Evolutionary conservation across 2,888 invertebrate genomes (phyloP), one percentile per base, ranked within the genome.

Genomic region (Elegia similella): DNA sequence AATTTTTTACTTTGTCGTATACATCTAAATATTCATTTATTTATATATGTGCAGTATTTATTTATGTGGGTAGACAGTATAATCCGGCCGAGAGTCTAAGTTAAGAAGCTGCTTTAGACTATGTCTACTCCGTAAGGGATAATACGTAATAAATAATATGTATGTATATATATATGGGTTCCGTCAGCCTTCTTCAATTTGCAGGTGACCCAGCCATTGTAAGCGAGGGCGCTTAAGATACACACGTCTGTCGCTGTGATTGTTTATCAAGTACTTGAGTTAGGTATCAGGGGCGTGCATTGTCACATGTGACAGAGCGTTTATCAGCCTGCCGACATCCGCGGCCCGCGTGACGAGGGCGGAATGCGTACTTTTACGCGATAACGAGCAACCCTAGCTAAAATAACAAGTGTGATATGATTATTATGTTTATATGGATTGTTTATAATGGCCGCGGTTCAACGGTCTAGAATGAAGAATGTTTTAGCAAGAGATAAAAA

Each of bases 301-400:
- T 79, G 76, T 77, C 69, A 64, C 65, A 68, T 61, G 69, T 76
- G 78, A 75, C 78, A 78, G 65, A 59, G 63, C 65, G 58, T 70
- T 77, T 79, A 82, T 82, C 82, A 74, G 72, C 60, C 54, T 60
- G 66, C 69, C n/a, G 75, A 71, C 82, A 82, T 73, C 71, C 82
- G 70, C 65, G 70, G 59, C 62, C 69, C 69, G 73, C 80, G 78
- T 84, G 85, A 84, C 79, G 75, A 81, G 78, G 82, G 79, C 75
- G 65, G 67, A 64, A 70, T 67, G 62, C 59, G 58, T 62, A 62
- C 58, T 48, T 56, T 42, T 56, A 48, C 42, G 29, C 62, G 64
- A 66, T 64, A 61, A 58, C 29, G 42, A 16, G 13, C 59, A 58
- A 57, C 57, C 57, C 57, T 58, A 59, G 55, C 55, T 56, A 59